Base-by-base conservation (phyloP, 1,140 invertebrate species). In the Trialeurodes vaporariorum region DNA sequence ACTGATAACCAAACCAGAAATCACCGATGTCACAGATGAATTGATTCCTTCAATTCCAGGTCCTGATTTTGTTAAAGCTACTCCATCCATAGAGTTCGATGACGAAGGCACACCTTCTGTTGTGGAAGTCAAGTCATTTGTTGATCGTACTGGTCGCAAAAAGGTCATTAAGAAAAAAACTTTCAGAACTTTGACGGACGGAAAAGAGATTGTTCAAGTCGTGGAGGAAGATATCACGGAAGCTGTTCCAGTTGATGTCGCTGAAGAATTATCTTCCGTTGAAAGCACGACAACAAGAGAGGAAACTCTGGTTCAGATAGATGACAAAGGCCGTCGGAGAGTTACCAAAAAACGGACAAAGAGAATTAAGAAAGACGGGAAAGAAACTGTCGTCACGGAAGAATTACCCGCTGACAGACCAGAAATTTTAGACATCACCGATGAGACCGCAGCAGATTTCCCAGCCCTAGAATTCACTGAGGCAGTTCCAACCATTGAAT, bases 301-400 rank as follows among this genome's bases (percentile, higher is more conserved):
- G 17, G 34, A 49, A 49, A 17, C 34, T 17, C 17, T 49, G 17
- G 27, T 49, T 40, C 22, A 49, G 11, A 22, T 24, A 2, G 34
- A 21, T 22, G 49, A 65, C 12, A 65, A 9, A 2, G 64, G 64
- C 13, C 13, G 22, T n/a, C 27, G 9, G 21, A 27, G 2, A 2
- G n/a, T 24, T 12, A 34, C 2, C 2, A 27, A 24, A 27, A 65
- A 65, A 40, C 27, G 49, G 23, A 65, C 27, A 2, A 65, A 65
- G 64, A 27, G 40, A 58, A 40, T 21, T 24, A n/a, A 34, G 26
- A 26, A 27, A 40, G 40, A 65, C 23, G 27, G 24, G 12, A 65
- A 68, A 68, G 65, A 68, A 64, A 58, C 25, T 21, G 5, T 26
- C 11, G 22, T 63, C 34, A 27, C 34, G 13, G 27, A 63, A 2